phyloP scores from a whole-genome alignment of 1,140 invertebrate genomes.

The Drosophila ficusphila region DNA sequence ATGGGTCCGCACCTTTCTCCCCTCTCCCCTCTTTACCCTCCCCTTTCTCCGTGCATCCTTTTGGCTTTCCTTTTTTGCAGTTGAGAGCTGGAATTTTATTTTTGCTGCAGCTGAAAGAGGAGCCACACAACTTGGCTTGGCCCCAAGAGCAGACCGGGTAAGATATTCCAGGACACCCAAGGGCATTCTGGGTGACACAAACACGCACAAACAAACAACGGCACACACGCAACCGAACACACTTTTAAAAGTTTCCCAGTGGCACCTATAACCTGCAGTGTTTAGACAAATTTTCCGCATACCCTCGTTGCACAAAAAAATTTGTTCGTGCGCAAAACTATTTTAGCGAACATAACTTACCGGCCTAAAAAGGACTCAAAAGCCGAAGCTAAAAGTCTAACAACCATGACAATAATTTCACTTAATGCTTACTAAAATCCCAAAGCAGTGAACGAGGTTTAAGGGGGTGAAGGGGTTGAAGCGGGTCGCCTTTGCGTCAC shows the following conservation, averaged over 20 bases:
- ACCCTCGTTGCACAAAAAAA: constrained; percentile 30
- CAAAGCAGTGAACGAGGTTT: background rate
- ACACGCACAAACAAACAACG: constrained; percentile 11
- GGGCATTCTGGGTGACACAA: constrained; percentile 15
- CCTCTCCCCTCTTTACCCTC: too few relatives aligned
- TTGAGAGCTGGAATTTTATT: constrained; percentile 18
- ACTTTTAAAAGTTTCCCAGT: constrained; percentile 15
- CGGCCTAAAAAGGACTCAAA: constrained; percentile 34
- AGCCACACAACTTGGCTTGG: constrained; percentile 6
- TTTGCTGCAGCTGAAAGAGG: constrained; percentile 10
- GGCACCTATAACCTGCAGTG: constrained; percentile 43
- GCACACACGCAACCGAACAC: constrained; percentile 1
- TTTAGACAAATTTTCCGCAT: constrained; percentile 66
- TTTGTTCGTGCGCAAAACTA: constrained; percentile 53
- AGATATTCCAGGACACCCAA: constrained; percentile 12
- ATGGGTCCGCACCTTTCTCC: constrained; percentile 1
- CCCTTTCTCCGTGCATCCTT: background rate
- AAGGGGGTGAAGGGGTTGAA: background rate
- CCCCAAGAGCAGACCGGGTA: constrained; percentile 2
- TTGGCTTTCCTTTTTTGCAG: constrained; percentile 1
- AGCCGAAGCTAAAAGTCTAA: constrained; percentile 36
- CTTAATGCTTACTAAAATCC: constrained; percentile 65
- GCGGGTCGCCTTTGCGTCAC: constrained; percentile 33
- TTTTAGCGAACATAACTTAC: constrained; percentile 54
- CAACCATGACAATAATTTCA: constrained; percentile 75